Conservation (phyloP, 2,888 invertebrate genomes). For the Cosmopolites sordidus region DNA sequence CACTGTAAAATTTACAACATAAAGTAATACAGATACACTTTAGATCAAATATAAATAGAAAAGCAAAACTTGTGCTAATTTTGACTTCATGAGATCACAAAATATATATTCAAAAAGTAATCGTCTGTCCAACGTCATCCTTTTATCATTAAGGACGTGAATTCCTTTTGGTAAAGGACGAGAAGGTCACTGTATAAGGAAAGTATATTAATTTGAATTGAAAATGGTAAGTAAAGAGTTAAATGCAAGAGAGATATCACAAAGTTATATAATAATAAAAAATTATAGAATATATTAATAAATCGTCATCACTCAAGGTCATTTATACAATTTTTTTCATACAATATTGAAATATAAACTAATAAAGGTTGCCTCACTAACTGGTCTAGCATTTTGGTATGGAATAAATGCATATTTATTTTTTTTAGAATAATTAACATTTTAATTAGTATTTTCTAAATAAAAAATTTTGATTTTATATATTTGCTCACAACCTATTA, state of each 20-base stretch:
- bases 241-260: slow-evolving; percentile 40
- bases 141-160: too few relatives aligned
- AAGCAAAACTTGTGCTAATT: slow-evolving; percentile 40
- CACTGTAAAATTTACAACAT: slow-evolving; percentile 46
- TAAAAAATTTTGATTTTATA: slow-evolving; percentile 1
- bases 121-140: background rate
- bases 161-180: too few relatives aligned
- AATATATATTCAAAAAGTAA: slow-evolving; percentile 11
- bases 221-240: slow-evolving; percentile 29
- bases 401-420: background rate
- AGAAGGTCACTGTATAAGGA: too few relatives aligned
- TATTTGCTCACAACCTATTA: background rate
- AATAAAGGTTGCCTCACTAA: slow-evolving; percentile 14
- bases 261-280: slow-evolving; percentile 36
- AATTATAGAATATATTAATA: slow-evolving; percentile 28
- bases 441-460: background rate
- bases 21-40: slow-evolving; percentile 34
- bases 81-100: slow-evolving; percentile 41
- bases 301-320: slow-evolving; percentile 33
- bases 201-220: slow-evolving; percentile 21
- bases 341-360: slow-evolving; percentile 8
- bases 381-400: background rate
- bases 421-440: background rate
- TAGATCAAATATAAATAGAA: slow-evolving; percentile 31
- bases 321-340: slow-evolving; percentile 23